phyloP scores from a whole-genome alignment of 2,797 vertebrate species.

The Columba guinea region DNA sequence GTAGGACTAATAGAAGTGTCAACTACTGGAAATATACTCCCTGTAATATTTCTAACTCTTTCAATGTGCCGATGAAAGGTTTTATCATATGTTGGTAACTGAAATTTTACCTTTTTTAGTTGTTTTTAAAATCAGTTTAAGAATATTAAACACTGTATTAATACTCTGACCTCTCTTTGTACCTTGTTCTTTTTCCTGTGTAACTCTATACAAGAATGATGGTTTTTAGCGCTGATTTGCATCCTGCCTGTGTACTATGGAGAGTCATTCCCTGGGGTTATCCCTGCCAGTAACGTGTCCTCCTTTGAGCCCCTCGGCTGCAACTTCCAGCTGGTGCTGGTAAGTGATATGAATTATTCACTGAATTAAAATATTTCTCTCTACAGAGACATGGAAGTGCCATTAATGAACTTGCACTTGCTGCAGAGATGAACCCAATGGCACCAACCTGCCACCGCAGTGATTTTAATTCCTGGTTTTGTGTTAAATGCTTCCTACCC shows the following conservation, averaged over 20 bases:
- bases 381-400: background rate
- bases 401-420: background rate
- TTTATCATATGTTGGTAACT: background rate
- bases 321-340: background rate
- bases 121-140: background rate
- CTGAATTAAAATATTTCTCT: background rate
- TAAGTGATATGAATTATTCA: background rate
- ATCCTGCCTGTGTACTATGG: background rate
- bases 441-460: background rate
- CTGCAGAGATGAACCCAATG: background rate
- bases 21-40: background rate
- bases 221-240: background rate
- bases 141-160: constrained; percentile 43
- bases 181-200: background rate
- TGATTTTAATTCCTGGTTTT: background rate
- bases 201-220: background rate
- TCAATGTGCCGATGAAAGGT: background rate
- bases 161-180: background rate
- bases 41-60: background rate
- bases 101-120: background rate
- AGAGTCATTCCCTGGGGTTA: background rate
- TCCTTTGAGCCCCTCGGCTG: background rate
- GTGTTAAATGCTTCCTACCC: background rate
- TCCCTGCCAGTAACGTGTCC: accelerated
- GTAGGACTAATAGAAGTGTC: background rate